Conservation (phyloP, 2,113 vertebrate species). For the Microtus pennsylvanicus region DNA sequence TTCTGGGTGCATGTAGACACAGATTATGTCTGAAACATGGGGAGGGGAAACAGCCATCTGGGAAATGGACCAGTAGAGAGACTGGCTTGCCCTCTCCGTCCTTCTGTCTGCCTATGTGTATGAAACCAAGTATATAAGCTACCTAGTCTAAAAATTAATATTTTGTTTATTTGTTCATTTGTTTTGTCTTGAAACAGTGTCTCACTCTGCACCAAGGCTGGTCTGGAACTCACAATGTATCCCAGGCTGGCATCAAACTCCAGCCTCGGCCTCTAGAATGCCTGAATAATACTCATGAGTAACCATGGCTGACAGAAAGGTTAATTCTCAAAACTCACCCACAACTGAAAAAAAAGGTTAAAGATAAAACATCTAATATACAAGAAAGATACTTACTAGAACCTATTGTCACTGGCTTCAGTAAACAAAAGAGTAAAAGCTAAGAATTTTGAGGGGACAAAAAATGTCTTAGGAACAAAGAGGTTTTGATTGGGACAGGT, state of each 20-base stretch:
- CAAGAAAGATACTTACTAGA: neutral
- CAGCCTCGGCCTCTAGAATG: neutral
- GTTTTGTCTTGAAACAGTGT: neutral
- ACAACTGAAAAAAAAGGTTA: neutral
- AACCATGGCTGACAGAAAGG: neutral
- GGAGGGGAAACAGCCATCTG: neutral
- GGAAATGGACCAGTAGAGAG: neutral
- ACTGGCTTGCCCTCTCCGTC: neutral
- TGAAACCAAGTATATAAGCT: neutral
- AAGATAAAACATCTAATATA: neutral
- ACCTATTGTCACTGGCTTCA: neutral
- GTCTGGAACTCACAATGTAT: neutral
- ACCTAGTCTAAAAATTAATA: neutral
- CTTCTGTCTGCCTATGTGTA: neutral
- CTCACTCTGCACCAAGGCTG: neutral
- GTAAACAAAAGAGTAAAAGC: neutral
- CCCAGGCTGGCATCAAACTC: neutral
- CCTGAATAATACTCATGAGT: neutral
- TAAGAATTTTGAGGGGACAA: neutral
- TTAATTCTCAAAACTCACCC: neutral
- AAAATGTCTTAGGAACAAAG: neutral
- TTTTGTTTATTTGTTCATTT: neutral
- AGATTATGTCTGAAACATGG: neutral
- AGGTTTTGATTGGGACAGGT: neutral
- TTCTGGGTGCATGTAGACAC: rapidly evolving